Evolutionary conservation across 2,113 vertebrate genomes (phyloP), one percentile per base, ranked within the genome.

Genomic region (Circaetus cinerascens): DNA sequence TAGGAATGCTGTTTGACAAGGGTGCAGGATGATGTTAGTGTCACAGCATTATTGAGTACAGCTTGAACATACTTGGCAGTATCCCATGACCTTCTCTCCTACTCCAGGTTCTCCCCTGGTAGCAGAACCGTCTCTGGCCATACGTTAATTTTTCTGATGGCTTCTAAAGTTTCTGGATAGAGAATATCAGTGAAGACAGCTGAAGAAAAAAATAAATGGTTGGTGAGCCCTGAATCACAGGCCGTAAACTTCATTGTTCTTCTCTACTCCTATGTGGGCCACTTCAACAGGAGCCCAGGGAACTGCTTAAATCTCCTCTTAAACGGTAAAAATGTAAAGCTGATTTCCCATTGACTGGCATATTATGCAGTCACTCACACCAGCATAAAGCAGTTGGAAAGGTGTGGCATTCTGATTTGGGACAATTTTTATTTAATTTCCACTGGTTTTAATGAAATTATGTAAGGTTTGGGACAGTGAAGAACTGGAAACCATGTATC

Each of bases 1-100:
- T 87, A 95, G 80, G 88, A 95, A 95, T 66, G 53, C 89, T 89
- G 80, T 73, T 86, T 87, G 68, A 81, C 79, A 89, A 95, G 84
- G 91, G 57, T 80, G 79, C 4, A 30, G 48, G 57, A 72, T 84
- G 73, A 91, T 0, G 13, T 72, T 71, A 30, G 56, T 27, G 9
- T 76, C 80, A 60, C 76, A 79, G 62, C 41, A 19, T 93, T 91
- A 62, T 62, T 91, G 71, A 82, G 69, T 88, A 62, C n/a, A 88
- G 78, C 72, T 69, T 74, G 83, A 82, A 75, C 30, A 53, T 72
- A 34, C 41, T 92, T 94, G 94, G 89, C 93, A 87, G 77, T 19
- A 60, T 95, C 91, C 87, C 86, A 96, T 2, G 22, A 89, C 84
- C 89, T 92, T 87, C 86, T 86, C n/a, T 92, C 34, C 72, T 57